Conservation (phyloP, 2,113 vertebrate genomes). For the Grus americana region DNA sequence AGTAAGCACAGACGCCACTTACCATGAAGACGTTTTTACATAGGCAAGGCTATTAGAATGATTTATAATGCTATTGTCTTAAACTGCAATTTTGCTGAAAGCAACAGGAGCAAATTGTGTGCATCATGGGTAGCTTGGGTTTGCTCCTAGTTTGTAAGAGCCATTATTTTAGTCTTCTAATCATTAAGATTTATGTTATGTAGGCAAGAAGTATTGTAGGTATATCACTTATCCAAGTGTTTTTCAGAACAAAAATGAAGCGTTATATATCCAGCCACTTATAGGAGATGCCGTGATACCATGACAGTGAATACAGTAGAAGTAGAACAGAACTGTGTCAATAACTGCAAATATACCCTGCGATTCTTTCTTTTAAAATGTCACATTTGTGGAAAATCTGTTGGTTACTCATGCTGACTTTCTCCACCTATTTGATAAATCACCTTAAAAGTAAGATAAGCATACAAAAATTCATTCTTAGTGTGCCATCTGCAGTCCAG, state of each 20-base stretch:
- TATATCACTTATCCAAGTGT: background rate
- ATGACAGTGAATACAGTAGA: background rate
- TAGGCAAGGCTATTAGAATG: conserved; percentile 33
- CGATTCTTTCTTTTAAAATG: background rate
- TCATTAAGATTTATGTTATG: background rate
- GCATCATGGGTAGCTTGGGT: background rate
- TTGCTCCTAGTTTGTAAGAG: background rate
- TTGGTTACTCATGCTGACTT: background rate
- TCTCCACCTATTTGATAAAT: background rate
- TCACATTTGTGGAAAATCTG: background rate
- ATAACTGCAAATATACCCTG: background rate
- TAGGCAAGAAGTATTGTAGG: background rate
- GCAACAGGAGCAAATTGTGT: background rate
- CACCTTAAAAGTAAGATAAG: background rate
- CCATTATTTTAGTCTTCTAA: background rate
- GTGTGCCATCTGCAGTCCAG: background rate
- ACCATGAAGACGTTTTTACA: background rate
- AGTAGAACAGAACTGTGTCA: background rate
- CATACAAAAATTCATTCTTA: background rate
- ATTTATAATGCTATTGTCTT: conserved; percentile 30
- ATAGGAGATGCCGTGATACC: background rate
- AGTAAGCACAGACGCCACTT: background rate
- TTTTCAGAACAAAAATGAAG: conserved; percentile 3
- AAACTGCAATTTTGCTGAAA: conserved; percentile 40
- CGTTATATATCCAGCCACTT: background rate